Percentiles rank a stretch among this genome's conserved stretches.
These are phyloP conservation scores for Corapipo altera DNA, from an alignment of 2,113 vertebrate genomes.

Conservation along the genomic window DNA sequence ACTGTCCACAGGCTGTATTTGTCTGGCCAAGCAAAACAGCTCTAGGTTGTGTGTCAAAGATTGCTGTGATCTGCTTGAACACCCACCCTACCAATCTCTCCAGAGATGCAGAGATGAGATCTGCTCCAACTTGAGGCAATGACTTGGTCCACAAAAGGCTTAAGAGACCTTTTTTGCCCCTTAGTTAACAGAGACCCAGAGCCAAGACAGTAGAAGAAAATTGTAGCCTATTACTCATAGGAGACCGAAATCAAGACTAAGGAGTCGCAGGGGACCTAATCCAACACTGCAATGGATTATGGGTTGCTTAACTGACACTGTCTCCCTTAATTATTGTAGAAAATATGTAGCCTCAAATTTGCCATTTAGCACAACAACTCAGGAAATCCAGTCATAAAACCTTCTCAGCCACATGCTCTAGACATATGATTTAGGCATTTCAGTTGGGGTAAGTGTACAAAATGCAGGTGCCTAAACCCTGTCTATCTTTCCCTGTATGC, in stretches of 20 bases:
- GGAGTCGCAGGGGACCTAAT: neutral
- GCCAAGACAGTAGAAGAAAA: neutral
- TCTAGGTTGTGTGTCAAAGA: neutral
- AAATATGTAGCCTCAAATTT: neutral
- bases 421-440: neutral
- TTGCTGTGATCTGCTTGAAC: neutral
- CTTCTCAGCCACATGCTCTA: neutral
- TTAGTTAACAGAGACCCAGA: neutral
- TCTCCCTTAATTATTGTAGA: neutral
- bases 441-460: neutral
- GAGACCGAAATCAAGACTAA: neutral
- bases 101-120: neutral
- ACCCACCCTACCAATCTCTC: neutral
- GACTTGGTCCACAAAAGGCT: neutral
- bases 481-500: neutral
- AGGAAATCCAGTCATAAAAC: neutral
- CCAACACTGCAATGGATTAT: neutral
- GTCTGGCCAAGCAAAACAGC: neutral
- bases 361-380: neutral
- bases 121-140: neutral
- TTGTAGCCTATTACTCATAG: neutral
- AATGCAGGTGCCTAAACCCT: neutral
- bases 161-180: neutral
- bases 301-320: neutral
- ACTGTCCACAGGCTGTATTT: neutral